Conservation (phyloP, 2,888 invertebrate genomes). For the Pasiphila rectangulata region DNA sequence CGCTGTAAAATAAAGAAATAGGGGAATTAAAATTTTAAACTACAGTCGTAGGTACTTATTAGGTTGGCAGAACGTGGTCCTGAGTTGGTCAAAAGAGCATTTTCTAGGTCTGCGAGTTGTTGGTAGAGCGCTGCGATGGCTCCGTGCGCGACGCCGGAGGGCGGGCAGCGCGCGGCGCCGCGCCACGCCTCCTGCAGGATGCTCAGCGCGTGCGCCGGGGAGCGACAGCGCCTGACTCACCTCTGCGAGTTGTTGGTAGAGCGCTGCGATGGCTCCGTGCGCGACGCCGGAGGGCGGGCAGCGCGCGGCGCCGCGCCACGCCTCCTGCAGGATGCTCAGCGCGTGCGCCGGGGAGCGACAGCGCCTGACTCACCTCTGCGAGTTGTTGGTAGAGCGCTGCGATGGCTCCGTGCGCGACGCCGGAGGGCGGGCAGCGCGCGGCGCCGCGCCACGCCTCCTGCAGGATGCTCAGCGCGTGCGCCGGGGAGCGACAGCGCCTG, state of each 20-base stretch:
- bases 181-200: constrained; percentile 20
- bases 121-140: constrained; percentile 19
- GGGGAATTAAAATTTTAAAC: no score
- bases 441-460: background rate
- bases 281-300: background rate
- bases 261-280: background rate
- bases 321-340: constrained; percentile 12
- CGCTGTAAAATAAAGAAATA: constrained; percentile 46
- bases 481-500: constrained; percentile 13
- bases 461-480: constrained; percentile 13
- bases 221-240: constrained; percentile 15
- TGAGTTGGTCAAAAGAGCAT: no score
- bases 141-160: constrained; percentile 11
- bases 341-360: constrained; percentile 11
- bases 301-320: background rate
- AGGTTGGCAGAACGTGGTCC: no score
- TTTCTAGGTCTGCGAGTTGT: constrained; percentile 21
- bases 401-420: constrained; percentile 2
- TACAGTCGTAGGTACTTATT: no score
- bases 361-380: constrained; percentile 13
- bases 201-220: constrained; percentile 10
- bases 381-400: background rate
- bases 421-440: background rate
- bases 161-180: constrained; percentile 5
- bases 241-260: background rate